phyloP scores from a whole-genome alignment of 2,797 vertebrate genomes.

The Anguilla marmorata region DNA sequence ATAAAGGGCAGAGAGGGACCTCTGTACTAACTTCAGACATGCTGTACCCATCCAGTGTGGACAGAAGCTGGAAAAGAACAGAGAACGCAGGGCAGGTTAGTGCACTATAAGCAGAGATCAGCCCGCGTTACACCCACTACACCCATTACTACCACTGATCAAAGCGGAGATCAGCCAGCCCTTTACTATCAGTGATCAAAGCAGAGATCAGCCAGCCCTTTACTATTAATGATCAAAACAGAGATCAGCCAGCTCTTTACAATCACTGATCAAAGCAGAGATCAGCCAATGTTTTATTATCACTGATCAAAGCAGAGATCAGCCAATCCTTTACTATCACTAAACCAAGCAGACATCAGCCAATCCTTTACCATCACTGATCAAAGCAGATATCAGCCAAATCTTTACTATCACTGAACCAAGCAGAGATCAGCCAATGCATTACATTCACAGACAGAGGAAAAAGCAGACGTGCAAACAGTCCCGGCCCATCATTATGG shows the following conservation, averaged over 20 bases:
- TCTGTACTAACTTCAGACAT: slow-evolving; percentile 89
- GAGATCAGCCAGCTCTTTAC: too few relatives aligned
- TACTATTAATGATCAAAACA: too few relatives aligned
- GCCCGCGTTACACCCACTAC: background rate
- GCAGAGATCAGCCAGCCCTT: background rate
- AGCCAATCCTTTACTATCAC: too few relatives aligned
- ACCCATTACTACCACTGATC: background rate
- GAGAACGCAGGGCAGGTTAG: slow-evolving; percentile 63
- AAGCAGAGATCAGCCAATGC: background rate
- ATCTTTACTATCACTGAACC: too few relatives aligned
- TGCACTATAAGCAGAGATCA: slow-evolving; percentile 37
- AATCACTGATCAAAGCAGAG: too few relatives aligned
- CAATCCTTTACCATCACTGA: too few relatives aligned
- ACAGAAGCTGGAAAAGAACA: slow-evolving; percentile 88
- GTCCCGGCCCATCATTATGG: background rate
- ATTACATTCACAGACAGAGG: background rate
- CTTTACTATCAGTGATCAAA: background rate
- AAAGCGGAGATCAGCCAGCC: background rate
- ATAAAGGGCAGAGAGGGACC: background rate
- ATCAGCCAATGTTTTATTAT: too few relatives aligned
- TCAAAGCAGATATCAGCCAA: too few relatives aligned
- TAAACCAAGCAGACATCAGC: background rate
- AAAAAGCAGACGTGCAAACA: background rate
- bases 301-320: too few relatives aligned
- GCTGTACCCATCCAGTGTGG: slow-evolving; percentile 94